phyloP scores from a whole-genome alignment of 2,888 invertebrate species.

The Spilarctia lutea region DNA sequence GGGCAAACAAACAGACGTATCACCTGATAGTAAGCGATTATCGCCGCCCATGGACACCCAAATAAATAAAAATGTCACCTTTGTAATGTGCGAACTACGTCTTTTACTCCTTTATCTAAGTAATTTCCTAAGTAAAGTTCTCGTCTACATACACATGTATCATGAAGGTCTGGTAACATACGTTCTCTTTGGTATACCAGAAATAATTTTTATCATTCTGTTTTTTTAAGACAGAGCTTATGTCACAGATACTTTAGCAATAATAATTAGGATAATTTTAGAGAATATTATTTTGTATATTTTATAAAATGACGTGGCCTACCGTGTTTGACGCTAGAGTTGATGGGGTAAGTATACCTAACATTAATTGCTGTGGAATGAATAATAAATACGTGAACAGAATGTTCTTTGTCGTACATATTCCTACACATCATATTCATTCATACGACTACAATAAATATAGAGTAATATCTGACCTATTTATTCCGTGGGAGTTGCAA shows the following conservation, averaged over 20 bases:
- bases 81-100: too few species aligned
- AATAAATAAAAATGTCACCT: too few species aligned
- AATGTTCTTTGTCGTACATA: not conserved
- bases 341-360: constrained; percentile 62
- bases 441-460: too few species aligned
- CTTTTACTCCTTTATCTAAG: too few species aligned
- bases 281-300: not conserved
- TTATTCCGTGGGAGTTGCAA: too few species aligned
- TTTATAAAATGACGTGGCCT: constrained; percentile 75
- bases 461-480: too few species aligned
- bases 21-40: too few species aligned
- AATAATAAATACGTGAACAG: too few species aligned
- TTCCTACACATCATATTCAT: too few species aligned
- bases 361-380: too few species aligned
- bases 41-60: too few species aligned
- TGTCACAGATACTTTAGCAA: not conserved
- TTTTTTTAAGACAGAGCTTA: not conserved
- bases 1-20: too few species aligned
- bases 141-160: not conserved
- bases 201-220: not conserved
- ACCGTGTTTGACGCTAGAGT: constrained; percentile 69
- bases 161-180: not conserved
- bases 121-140: not conserved
- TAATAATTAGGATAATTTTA: not conserved
- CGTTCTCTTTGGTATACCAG: not conserved